Evolutionary conservation across 2,888 invertebrate species (phyloP).

Genomic region (Portevinia maculata): DNA sequence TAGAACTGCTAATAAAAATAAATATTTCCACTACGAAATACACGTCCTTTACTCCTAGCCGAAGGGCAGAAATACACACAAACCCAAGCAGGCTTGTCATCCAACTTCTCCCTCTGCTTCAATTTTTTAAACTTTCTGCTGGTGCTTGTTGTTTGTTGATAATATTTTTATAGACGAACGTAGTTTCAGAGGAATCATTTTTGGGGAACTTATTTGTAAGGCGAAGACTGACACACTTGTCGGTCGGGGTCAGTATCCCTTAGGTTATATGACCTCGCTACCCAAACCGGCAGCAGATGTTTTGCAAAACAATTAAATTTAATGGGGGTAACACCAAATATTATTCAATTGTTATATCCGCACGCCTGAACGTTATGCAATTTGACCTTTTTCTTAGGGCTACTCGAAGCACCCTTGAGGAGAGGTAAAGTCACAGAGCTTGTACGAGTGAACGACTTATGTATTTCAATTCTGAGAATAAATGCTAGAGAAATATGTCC

Average conservation of each 20-base stretch:
- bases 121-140: constrained; percentile 55
- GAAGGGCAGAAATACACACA: constrained; percentile 5
- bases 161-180: constrained; percentile 39
- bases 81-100: constrained; percentile 11
- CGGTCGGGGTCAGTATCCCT: constrained; percentile 29
- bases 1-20: constrained; percentile 67
- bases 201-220: constrained; percentile 43
- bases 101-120: constrained; percentile 17
- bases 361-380: constrained; percentile 68
- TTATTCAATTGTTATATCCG: constrained; percentile 73
- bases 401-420: not conserved
- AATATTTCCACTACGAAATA: constrained; percentile 58
- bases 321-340: constrained; percentile 74
- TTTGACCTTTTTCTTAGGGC: constrained; percentile 43
- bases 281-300: constrained; percentile 68
- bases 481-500: constrained; percentile 46
- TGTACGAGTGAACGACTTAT: too few species aligned
- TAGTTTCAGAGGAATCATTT: constrained; percentile 29
- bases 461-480: constrained; percentile 5
- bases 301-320: constrained; percentile 73
- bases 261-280: constrained; percentile 65
- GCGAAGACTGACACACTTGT: constrained; percentile 45
- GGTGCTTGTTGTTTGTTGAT: constrained; percentile 35
- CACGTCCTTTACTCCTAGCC: constrained; percentile 52
- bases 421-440: not conserved